Conservation (phyloP, 2,113 vertebrate species). For the Catharus minimus region DNA sequence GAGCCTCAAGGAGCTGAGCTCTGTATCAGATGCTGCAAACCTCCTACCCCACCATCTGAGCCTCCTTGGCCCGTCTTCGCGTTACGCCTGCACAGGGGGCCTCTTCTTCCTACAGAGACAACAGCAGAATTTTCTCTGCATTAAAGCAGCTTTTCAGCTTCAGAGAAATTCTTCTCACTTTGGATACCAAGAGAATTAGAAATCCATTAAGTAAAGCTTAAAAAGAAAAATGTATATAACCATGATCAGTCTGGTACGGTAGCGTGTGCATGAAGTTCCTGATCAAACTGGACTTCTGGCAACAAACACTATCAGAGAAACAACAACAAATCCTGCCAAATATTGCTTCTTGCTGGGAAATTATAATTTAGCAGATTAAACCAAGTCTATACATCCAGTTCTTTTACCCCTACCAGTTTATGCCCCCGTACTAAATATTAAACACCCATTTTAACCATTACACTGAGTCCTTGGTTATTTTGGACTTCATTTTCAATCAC, state of each 20-base stretch:
- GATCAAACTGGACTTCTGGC: not conserved
- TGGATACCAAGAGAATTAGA: not conserved
- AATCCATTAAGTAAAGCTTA: not conserved
- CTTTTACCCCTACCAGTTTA: not conserved
- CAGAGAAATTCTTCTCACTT: not conserved
- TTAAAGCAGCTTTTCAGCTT: not conserved
- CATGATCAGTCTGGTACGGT: accelerated
- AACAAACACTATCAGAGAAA: not conserved
- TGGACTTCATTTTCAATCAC: not conserved
- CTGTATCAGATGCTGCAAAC: not conserved
- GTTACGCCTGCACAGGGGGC: accelerated
- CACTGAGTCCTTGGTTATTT: not conserved
- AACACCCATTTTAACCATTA: not conserved
- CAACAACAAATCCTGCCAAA: not conserved
- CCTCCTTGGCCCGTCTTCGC: not conserved
- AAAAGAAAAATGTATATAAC: not conserved
- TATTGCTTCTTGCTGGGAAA: not conserved
- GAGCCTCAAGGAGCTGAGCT: not conserved
- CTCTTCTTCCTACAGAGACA: not conserved
- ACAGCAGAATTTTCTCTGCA: not conserved
- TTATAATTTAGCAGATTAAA: not conserved
- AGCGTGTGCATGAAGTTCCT: not conserved
- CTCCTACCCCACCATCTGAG: not conserved
- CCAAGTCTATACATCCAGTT: not conserved
- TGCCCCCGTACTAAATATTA: not conserved